A percentile compares a stretch with the other conserved stretches of the same genome.
Conservation (phyloP, 2,797 vertebrate genomes). For the Paedocypris micromegethes region DNA sequence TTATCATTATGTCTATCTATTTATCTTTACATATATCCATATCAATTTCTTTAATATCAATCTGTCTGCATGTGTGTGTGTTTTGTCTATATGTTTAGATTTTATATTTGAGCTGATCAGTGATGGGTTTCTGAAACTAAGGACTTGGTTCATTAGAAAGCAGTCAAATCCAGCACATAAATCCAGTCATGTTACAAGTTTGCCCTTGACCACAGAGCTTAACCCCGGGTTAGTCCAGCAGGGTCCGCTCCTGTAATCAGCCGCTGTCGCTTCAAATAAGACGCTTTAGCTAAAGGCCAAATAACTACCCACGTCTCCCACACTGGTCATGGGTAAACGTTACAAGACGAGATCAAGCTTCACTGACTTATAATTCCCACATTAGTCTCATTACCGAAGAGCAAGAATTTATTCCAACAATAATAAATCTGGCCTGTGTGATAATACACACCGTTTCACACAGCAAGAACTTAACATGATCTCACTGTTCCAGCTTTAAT, state of each 20-base stretch:
- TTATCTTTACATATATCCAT: too few relatives aligned
- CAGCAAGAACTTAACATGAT: neutral
- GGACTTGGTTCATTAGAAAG: too few relatives aligned
- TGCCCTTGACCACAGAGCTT: constrained; percentile 38
- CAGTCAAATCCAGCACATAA: constrained; percentile 1
- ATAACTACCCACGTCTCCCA: constrained; percentile 14
- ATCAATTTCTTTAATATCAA: too few relatives aligned
- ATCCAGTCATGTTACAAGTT: constrained; percentile 35
- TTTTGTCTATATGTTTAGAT: too few relatives aligned
- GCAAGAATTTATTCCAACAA: neutral
- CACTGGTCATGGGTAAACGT: constrained; percentile 1
- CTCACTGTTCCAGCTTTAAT: neutral
- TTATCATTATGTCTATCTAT: too few relatives aligned
- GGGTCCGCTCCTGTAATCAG: constrained; percentile 25
- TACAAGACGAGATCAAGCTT: neutral
- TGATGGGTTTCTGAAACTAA: too few relatives aligned
- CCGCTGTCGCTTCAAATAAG: constrained; percentile 29
- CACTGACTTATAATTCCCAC: neutral
- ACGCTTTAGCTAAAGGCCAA: constrained; percentile 15
- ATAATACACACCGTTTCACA: neutral
- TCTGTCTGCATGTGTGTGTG: too few relatives aligned
- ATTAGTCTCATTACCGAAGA: neutral
- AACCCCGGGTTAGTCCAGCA: constrained; percentile 29
- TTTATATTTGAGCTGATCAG: too few relatives aligned
- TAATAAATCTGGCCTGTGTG: constrained; percentile 4